Evolutionary conservation across 30 jellyfish, hydroid and myxozoan genomes (phyloP), one percentile per base, ranked within the genome.

Genomic region (Turritopsis dohrnii): DNA sequence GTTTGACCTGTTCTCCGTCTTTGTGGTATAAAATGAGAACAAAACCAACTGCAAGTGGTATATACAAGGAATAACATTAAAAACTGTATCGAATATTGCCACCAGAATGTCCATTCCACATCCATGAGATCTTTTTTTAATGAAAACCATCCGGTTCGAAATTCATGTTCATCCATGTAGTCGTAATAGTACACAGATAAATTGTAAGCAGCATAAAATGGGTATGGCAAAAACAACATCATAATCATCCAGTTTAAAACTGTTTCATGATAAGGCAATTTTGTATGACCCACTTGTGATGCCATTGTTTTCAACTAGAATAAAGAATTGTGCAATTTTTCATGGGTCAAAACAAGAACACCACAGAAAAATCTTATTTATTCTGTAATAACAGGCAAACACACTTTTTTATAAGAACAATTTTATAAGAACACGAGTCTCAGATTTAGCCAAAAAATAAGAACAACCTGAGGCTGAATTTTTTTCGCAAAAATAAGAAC

Each of bases 81-180:
- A 69, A 69, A 69, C 77, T 69, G 77, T 9, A 21, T 41, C 5
- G 9, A 23, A 7, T 69, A 7, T 9, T 69, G 28, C 77, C 77
- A 69, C 77, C 77, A 69, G 22, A 69, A 69, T 69, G 77, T 69
- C 77, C 77, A 69, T 69, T 69, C 77, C 9, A 9, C 0, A 21
- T 69, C 77, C 0, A 8, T 69, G 9, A 7, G 4, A 69, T 69
- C 77, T 69, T 69, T 69, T n/a, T n/a, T n/a, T 21, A 23, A 69
- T 69, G 77, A 69, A 69, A 69, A 69, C 77, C 77, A 69, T 27
- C 17, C 28, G 0, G 30, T 69, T 27, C 8, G 23, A 27, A 69
- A 17, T 7, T n/a, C 28, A 69, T 69, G 0, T 69, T 69, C 77
- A 41, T 41, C 13, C 60, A 41, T 41, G 60, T 41, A 5, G 60